phyloP scores from a whole-genome alignment of 2,113 vertebrate species.

The Pheucticus melanocephalus region DNA sequence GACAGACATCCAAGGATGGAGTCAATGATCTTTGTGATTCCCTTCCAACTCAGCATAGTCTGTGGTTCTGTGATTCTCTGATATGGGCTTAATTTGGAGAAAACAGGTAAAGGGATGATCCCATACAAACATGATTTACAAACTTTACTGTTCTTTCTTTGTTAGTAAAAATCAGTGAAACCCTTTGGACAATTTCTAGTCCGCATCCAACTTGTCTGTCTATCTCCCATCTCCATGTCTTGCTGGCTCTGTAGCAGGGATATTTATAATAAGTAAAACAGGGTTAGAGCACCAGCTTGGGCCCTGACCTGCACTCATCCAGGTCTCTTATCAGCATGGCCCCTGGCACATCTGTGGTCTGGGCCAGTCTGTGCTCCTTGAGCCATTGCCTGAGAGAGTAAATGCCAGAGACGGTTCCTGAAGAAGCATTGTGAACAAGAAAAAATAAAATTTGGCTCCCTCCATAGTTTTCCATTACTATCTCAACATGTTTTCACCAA shows the following conservation, averaged over 20 bases:
- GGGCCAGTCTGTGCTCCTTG: background rate
- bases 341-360: background rate
- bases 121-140: background rate
- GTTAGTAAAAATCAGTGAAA: background rate
- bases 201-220: background rate
- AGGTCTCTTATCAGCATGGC: fast-evolving
- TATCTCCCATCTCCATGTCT: background rate
- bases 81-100: background rate
- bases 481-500: background rate
- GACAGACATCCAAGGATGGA: background rate
- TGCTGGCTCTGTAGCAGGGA: background rate
- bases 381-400: background rate
- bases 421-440: background rate
- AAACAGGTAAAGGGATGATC: background rate
- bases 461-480: background rate
- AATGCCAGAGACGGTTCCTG: background rate
- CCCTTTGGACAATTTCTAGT: background rate
- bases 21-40: background rate
- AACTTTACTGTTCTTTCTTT: background rate
- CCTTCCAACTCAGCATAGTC: background rate
- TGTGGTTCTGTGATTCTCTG: background rate
- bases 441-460: background rate
- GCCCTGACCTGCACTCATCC: background rate
- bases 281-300: background rate
- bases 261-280: background rate